Conservation (phyloP, 1,140 invertebrate genomes). For the Cyclargus thomasi region DNA sequence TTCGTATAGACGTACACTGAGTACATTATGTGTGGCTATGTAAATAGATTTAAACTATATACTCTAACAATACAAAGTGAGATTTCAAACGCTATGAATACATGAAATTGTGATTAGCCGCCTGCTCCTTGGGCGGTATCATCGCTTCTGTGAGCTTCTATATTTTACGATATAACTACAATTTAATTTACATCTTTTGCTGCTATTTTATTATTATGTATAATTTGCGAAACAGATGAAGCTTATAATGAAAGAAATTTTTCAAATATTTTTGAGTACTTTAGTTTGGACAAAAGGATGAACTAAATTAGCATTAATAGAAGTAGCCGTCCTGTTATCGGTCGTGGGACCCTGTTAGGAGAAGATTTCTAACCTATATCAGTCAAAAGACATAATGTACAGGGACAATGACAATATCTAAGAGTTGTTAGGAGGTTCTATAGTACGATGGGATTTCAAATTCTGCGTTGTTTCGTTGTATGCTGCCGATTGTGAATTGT, state of each 20-base stretch:
- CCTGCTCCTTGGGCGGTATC: background rate
- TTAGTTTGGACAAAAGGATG: background rate
- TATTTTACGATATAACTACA: background rate
- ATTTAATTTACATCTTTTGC: background rate
- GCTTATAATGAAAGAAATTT: background rate
- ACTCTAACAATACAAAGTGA: background rate
- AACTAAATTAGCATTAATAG: conserved; percentile 18
- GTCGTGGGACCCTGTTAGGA: conserved; percentile 14
- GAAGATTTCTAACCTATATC: conserved; percentile 27
- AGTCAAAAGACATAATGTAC: conserved; percentile 51
- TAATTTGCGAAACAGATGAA: background rate
- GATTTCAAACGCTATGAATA: background rate
- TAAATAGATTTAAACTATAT: conserved; percentile 19
- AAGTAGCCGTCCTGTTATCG: conserved; percentile 32
- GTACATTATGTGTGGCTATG: conserved; percentile 49
- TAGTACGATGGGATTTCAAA: conserved; percentile 22
- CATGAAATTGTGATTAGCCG: background rate
- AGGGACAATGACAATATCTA: conserved; percentile 68
- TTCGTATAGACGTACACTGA: conserved; percentile 39
- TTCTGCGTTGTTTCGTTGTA: background rate
- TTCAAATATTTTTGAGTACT: background rate
- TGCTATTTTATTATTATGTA: background rate
- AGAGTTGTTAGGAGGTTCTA: conserved; percentile 31
- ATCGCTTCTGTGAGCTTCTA: background rate
- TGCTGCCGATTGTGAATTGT: background rate